A percentile compares a stretch with the other conserved stretches of the same genome.
Conservation (phyloP, 2,113 vertebrate genomes). For the Daboia siamensis region DNA sequence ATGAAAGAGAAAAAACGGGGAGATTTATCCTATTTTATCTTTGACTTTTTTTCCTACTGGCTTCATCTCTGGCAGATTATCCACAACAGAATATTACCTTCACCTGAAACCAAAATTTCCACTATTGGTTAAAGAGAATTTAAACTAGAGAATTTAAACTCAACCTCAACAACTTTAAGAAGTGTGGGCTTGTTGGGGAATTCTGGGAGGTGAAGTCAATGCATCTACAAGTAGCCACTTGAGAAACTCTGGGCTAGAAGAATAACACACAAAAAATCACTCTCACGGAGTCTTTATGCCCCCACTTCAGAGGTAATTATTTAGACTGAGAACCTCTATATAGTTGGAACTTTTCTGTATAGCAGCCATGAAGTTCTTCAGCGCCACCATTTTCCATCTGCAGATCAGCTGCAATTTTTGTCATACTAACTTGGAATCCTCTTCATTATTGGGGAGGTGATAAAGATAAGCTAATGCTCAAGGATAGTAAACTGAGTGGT, state of each 20-base stretch:
- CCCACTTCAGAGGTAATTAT: neutral
- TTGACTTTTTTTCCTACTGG: neutral
- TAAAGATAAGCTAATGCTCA: neutral
- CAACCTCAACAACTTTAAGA: neutral
- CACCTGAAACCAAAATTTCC: neutral
- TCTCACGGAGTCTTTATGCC: neutral
- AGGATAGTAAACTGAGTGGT: neutral
- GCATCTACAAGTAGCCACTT: neutral
- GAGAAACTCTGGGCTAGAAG: neutral
- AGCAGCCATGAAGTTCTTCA: neutral
- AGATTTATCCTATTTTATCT: neutral
- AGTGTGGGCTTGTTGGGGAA: neutral
- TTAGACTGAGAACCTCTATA: neutral
- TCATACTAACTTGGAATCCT: neutral
- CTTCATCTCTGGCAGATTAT: neutral
- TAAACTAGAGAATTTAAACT: neutral
- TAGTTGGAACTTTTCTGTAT: neutral
- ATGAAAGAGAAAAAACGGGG: neutral
- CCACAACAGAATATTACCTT: neutral
- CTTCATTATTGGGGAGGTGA: neutral
- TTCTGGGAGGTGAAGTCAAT: neutral
- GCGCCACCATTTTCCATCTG: neutral
- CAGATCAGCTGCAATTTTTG: too few relatives aligned
- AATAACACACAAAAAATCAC: neutral
- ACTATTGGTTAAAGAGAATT: neutral